phyloP scores from a whole-genome alignment of 2,888 invertebrate genomes.

The Cataglyphis rosenhaueri region DNA sequence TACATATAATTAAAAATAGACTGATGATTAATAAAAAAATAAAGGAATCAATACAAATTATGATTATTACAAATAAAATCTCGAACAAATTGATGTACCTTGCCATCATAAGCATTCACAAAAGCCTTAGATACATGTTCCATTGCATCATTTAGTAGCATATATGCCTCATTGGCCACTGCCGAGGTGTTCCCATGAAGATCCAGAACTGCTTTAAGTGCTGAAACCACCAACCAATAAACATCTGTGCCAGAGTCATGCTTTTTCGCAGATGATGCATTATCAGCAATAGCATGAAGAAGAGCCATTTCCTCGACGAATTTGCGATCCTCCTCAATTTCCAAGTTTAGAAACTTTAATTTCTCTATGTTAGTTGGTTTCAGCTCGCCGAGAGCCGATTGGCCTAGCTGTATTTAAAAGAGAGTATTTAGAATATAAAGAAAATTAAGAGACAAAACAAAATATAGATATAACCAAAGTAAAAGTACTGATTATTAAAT shows the following conservation, averaged over 20 bases:
- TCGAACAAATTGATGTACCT: constrained; percentile 75
- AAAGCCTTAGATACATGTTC: constrained; percentile 82
- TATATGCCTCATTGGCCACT: constrained; percentile 89
- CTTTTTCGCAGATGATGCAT: constrained; percentile 86
- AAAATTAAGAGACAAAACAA: background rate
- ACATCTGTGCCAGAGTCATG: constrained; percentile 88
- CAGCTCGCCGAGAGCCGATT: constrained; percentile 83
- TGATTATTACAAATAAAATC: background rate
- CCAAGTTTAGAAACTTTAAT: constrained; percentile 75
- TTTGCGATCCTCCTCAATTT: constrained; percentile 87
- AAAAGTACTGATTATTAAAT: background rate
- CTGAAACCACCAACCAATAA: constrained; percentile 89
- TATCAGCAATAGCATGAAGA: constrained; percentile 87
- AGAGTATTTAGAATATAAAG: background rate
- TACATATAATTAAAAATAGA: background rate
- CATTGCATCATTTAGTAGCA: constrained; percentile 87
- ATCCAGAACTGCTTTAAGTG: constrained; percentile 89
- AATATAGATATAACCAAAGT: background rate
- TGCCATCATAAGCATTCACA: constrained; percentile 82
- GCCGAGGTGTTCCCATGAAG: constrained; percentile 89
- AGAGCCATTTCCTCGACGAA: constrained; percentile 89
- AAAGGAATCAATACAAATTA: background rate
- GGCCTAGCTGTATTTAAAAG: constrained; percentile 80
- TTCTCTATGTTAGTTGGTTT: constrained; percentile 80
- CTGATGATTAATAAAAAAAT: background rate